These are phyloP conservation scores for Altica lythri DNA, from an alignment of 2,888 invertebrate genomes.

Conservation along the genomic window DNA sequence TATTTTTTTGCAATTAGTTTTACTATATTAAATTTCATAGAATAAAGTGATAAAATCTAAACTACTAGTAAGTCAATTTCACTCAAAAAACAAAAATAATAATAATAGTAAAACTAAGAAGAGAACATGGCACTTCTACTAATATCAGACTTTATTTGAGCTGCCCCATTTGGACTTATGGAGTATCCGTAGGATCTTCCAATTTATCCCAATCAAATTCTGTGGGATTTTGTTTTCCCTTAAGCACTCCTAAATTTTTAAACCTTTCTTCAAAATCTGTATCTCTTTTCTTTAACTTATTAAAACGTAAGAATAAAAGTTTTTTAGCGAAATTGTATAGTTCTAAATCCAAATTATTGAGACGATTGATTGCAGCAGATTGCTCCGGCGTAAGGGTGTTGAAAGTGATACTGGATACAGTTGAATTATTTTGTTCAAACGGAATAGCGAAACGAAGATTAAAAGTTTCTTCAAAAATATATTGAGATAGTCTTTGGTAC, in stretches of 20 bases:
- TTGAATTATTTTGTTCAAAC: constrained; percentile 91
- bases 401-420: constrained; percentile 82
- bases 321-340: constrained; percentile 92
- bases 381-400: constrained; percentile 77
- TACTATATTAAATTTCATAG: no score
- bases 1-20: no score
- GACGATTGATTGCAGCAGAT: constrained; percentile 72
- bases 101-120: no score
- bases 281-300: constrained; percentile 78
- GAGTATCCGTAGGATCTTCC: constrained; percentile 61
- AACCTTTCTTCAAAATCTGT: constrained; percentile 76
- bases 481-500: constrained; percentile 88
- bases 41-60: no score
- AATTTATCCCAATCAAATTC: constrained; percentile 91
- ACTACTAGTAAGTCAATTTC: no score
- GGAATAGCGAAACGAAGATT: constrained; percentile 87
- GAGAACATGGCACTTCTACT: constrained; percentile 27
- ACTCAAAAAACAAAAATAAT: constrained; percentile 3
- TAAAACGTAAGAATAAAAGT: constrained; percentile 84
- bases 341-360: constrained; percentile 90
- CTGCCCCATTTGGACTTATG: constrained; percentile 10
- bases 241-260: constrained; percentile 81
- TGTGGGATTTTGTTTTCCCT: constrained; percentile 73
- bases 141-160: constrained; percentile 25
- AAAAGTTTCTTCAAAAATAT: constrained; percentile 93